Base-by-base conservation (phyloP, 2,797 vertebrate species). In the Eremophila alpestris region DNA sequence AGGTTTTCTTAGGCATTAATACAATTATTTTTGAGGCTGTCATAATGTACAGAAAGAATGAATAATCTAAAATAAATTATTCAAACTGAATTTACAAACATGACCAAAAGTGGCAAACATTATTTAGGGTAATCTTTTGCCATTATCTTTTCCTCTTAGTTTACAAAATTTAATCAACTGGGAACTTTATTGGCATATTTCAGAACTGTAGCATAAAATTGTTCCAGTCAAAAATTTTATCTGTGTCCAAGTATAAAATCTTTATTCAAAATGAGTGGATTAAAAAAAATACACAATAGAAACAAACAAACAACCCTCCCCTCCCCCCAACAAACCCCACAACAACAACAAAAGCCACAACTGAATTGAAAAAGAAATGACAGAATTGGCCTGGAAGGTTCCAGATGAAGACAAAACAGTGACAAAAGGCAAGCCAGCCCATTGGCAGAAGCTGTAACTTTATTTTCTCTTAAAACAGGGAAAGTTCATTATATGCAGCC, bases 341-440 rank as follows among this genome's bases (percentile, higher is more conserved):
- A 38, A 60, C 16, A 32, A 34, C 12, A 49, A 41, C 30, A 69
- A 46, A 56, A 27, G 23, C 4, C 48, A 65, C 32, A 27, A 5
- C 0, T 45, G 34, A 82, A 90, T n/a, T 56, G 34, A 54, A 90
- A 86, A 71, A 83, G 19, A 78, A 82, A 51, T 23, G 11, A 81
- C 48, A 60, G 67, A 89, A 79, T 82, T 70, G 38, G 45, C 56
- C n/a, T 67, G 71, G 38, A 77, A 83, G 45, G 26, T 75, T 93
- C 69, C 80, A 96, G 40, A 91, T 64, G 65, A 91, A 78, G 85
- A 95, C 43, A 81, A 93, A 96, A 75, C 36, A 88, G 62, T 78
- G 80, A 96, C 70, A 94, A 94, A 95, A 87, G 84, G 41, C 80
- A 63, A 88, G 80, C 36, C 89, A 86, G 79, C 58, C 79, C 65